These are phyloP conservation scores for Eupelmus urozonus DNA, from an alignment of 2,888 invertebrate species.

Conservation along the genomic window DNA sequence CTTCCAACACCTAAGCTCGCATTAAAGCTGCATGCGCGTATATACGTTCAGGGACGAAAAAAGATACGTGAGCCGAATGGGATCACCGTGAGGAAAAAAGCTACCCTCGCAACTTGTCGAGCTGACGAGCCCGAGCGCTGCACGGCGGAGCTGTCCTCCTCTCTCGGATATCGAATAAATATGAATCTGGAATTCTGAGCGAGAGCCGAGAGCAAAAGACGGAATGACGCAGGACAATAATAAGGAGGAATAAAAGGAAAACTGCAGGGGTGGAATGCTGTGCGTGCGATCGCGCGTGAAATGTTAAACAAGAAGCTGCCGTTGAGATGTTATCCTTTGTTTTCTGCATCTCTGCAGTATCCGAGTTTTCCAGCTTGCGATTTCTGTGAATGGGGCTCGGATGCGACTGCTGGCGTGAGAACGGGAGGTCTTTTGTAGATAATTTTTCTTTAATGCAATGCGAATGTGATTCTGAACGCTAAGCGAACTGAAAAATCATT, in stretches of 20 bases:
- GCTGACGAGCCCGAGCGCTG: constrained; percentile 39
- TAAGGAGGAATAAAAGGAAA: neutral
- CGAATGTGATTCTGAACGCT: too few relatives aligned
- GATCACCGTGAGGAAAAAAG: neutral
- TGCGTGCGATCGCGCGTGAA: constrained; percentile 13
- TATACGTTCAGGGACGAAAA: constrained; percentile 3
- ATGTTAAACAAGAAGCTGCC: constrained; percentile 24
- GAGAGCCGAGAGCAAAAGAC: neutral
- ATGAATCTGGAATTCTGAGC: constrained; percentile 45
- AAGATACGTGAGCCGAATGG: constrained; percentile 31
- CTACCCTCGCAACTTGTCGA: constrained; percentile 34
- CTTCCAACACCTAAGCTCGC: neutral
- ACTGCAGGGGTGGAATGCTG: neutral
- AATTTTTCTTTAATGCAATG: too few relatives aligned
- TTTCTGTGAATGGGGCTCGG: too few relatives aligned
- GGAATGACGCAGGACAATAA: neutral
- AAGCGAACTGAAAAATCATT: too few relatives aligned
- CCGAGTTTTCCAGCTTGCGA: too few relatives aligned
- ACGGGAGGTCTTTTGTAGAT: too few relatives aligned
- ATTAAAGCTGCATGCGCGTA: neutral
- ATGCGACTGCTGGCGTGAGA: too few relatives aligned
- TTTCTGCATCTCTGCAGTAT: too few relatives aligned
- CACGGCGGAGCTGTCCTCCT: constrained; percentile 13
- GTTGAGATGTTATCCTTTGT: too few relatives aligned
- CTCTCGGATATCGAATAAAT: constrained; percentile 38